Percentiles rank a stretch among this genome's conserved stretches.
Evolutionary conservation across 2,888 invertebrate genomes (phyloP).

Genomic region (Chrysodeixis includens): DNA sequence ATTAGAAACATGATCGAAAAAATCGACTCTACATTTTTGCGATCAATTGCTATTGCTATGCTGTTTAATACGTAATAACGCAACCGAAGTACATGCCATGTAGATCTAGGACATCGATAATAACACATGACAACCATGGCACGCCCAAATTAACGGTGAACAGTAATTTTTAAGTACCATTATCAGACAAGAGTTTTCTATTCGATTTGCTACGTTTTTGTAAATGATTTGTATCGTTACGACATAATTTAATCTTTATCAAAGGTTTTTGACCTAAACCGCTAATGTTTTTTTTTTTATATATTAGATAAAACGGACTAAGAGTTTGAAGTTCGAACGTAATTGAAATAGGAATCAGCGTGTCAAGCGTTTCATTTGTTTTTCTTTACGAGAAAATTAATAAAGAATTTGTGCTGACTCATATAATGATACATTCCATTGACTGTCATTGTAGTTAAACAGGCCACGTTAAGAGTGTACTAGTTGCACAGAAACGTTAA

Average conservation of each 20-base stretch:
- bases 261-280: constrained; percentile 14
- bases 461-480: constrained; percentile 32
- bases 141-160: constrained; percentile 17
- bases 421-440: constrained; percentile 30
- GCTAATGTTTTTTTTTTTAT: neutral
- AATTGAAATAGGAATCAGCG: no score
- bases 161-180: constrained; percentile 10
- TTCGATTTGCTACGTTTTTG: constrained; percentile 6
- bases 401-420: constrained; percentile 6
- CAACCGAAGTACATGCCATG: neutral
- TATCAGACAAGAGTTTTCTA: constrained; percentile 6
- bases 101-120: constrained; percentile 23
- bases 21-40: no score
- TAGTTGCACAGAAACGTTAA: constrained; percentile 41
- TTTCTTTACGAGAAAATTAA: neutral
- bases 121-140: constrained; percentile 14
- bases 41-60: no score
- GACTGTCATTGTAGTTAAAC: constrained; percentile 43
- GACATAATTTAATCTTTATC: constrained; percentile 12
- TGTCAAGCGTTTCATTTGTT: no score
- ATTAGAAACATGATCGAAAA: no score
- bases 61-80: neutral
- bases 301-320: neutral
- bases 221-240: constrained; percentile 11
- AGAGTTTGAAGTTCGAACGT: no score